A percentile compares a stretch with the other conserved stretches of the same genome.
Conservation (phyloP, 2,888 invertebrate genomes). For the Archips xylosteana region DNA sequence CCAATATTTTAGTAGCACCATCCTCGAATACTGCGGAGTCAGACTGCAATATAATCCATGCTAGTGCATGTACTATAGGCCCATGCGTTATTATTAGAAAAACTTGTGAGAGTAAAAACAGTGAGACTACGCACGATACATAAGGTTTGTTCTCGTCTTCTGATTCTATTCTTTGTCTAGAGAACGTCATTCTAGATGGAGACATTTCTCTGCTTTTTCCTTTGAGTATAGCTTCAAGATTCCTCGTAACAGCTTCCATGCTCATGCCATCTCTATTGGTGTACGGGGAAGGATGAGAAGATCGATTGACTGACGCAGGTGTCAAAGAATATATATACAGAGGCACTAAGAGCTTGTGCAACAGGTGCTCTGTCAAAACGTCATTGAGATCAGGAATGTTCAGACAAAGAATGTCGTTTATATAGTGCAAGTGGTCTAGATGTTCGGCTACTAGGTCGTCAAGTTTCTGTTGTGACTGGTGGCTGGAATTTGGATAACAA, state of each 20-base stretch:
- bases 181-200: slow-evolving; percentile 68
- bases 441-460: slow-evolving; percentile 98
- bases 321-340: slow-evolving; percentile 96
- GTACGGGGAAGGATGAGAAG: slow-evolving; percentile 68
- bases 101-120: slow-evolving; percentile 97
- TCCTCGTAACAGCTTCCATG: slow-evolving; percentile 87
- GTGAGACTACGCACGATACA: slow-evolving; percentile 95
- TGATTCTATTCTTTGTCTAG: slow-evolving; percentile 71
- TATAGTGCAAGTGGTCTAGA: slow-evolving; percentile 97
- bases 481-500: slow-evolving; percentile 85
- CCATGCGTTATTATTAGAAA: slow-evolving; percentile 97
- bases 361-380: slow-evolving; percentile 96
- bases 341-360: slow-evolving; percentile 96
- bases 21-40: slow-evolving; percentile 89
- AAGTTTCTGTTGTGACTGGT: slow-evolving; percentile 95
- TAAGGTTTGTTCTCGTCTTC: slow-evolving; percentile 88
- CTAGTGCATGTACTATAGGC: slow-evolving; percentile 95
- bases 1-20: slow-evolving; percentile 88
- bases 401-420: slow-evolving; percentile 97
- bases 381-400: slow-evolving; percentile 97
- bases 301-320: slow-evolving; percentile 64
- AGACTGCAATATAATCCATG: slow-evolving; percentile 95
- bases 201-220: slow-evolving; percentile 84
- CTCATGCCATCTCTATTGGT: slow-evolving; percentile 74
- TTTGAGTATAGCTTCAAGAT: slow-evolving; percentile 87